These are phyloP conservation scores for Agraylea sexmaculata DNA, from an alignment of 1,140 invertebrate species.

Conservation along the genomic window DNA sequence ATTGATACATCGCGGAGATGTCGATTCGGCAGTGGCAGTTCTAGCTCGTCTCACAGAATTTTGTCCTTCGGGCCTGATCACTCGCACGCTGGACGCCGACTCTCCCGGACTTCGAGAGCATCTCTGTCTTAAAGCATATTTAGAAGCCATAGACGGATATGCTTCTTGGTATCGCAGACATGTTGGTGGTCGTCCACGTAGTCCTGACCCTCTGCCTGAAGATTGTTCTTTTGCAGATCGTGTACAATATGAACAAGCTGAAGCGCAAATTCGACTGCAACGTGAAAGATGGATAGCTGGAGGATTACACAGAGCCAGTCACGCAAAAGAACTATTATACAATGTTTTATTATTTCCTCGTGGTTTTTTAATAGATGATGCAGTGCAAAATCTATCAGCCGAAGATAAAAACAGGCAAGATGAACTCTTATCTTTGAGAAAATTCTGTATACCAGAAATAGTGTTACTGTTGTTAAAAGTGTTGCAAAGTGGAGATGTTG, in stretches of 20 bases:
- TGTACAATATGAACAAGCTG: slow-evolving; percentile 73
- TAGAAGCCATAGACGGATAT: slow-evolving; percentile 77
- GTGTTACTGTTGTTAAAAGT: slow-evolving; percentile 68
- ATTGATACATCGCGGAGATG: slow-evolving; percentile 47
- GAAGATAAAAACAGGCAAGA: slow-evolving; percentile 38
- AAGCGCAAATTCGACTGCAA: slow-evolving; percentile 65
- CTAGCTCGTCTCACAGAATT: slow-evolving; percentile 43
- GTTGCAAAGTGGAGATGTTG: slow-evolving; percentile 61
- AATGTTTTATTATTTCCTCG: slow-evolving; percentile 83
- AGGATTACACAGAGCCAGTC: slow-evolving; percentile 30
- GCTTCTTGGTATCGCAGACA: slow-evolving; percentile 78
- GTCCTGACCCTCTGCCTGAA: slow-evolving; percentile 41
- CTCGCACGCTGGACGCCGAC: slow-evolving; percentile 26
- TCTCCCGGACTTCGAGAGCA: slow-evolving; percentile 59
- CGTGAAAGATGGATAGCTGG: slow-evolving; percentile 60
- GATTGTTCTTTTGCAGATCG: slow-evolving; percentile 74
- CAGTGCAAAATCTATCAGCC: slow-evolving; percentile 32
- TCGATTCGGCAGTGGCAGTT: slow-evolving; percentile 34
- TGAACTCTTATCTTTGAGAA: slow-evolving; percentile 64
- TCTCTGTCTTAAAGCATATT: slow-evolving; percentile 64
- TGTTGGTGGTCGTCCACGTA: slow-evolving; percentile 64
- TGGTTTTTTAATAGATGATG: slow-evolving; percentile 75
- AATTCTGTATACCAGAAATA: slow-evolving; percentile 74
- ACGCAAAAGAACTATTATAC: slow-evolving; percentile 66
- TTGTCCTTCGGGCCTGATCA: slow-evolving; percentile 28